These are phyloP conservation scores for Scleropages formosus DNA, from an alignment of 2,797 vertebrate genomes.

Conservation along the genomic window DNA sequence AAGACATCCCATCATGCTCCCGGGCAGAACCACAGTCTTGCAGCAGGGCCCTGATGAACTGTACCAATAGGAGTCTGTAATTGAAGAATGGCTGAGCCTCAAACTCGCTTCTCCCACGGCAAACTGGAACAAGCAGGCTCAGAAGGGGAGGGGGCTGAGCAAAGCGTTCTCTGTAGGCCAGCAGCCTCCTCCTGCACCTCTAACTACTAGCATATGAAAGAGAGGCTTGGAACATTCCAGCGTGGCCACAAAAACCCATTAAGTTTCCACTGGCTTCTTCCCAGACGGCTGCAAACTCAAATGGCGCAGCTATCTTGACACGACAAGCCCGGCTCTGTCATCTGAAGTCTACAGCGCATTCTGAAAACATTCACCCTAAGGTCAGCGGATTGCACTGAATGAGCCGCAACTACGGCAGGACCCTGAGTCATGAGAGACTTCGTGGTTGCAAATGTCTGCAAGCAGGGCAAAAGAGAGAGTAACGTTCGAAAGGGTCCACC, in stretches of 20 bases:
- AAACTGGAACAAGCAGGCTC: constrained; percentile 12
- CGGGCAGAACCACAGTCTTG: background rate
- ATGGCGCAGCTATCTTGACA: constrained; percentile 16
- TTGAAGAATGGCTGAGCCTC: background rate
- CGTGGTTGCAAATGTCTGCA: too few species aligned
- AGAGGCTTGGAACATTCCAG: constrained; percentile 27
- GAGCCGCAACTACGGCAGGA: background rate
- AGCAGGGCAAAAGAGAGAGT: too few species aligned
- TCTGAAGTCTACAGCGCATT: background rate
- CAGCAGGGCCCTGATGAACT: background rate
- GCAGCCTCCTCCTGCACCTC: constrained; percentile 1
- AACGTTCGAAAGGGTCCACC: too few species aligned
- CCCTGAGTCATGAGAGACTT: background rate
- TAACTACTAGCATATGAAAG: constrained; percentile 30
- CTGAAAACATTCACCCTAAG: background rate
- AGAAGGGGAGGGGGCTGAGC: background rate
- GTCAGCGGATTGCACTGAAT: constrained; percentile 6
- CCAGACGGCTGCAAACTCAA: constrained; percentile 9
- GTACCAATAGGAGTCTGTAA: constrained; percentile 15
- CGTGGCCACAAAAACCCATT: constrained; percentile 25
- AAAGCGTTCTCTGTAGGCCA: background rate
- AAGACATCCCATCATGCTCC: constrained; percentile 23
- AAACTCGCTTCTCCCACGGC: constrained; percentile 16
- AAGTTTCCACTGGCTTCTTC: constrained; percentile 29
- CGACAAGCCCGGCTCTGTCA: constrained; percentile 6